These are phyloP conservation scores for Pedetes capensis DNA, from an alignment of 2,113 vertebrate genomes.

Conservation along the genomic window DNA sequence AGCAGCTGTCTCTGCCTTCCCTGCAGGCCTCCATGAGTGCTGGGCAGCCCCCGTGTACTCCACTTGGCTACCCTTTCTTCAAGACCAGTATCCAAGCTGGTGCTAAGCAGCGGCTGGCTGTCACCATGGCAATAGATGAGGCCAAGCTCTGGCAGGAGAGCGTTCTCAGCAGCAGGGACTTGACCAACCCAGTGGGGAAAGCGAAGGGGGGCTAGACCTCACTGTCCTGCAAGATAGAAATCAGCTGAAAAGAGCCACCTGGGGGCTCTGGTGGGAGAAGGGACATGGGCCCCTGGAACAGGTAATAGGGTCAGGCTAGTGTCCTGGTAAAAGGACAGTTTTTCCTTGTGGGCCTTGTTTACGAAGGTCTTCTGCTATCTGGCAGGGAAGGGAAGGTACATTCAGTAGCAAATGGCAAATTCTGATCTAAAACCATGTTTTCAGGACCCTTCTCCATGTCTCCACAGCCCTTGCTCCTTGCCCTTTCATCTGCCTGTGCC, in stretches of 20 bases:
- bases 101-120: slow-evolving; percentile 61
- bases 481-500: background rate
- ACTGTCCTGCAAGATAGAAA: background rate
- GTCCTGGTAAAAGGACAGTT: background rate
- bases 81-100: slow-evolving; percentile 41
- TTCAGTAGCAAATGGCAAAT: background rate
- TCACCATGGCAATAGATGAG: slow-evolving; percentile 65
- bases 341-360: background rate
- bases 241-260: background rate
- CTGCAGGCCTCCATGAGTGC: background rate
- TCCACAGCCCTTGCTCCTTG: background rate
- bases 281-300: background rate
- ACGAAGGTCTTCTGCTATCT: background rate
- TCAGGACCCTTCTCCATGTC: background rate
- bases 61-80: background rate
- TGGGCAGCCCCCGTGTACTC: background rate
- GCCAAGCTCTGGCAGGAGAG: slow-evolving; percentile 26
- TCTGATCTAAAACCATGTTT: background rate
- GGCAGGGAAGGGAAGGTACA: background rate
- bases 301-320: background rate
- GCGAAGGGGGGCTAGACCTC: background rate
- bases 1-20: background rate
- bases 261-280: background rate
- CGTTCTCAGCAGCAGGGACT: slow-evolving; percentile 64
- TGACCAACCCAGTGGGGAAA: slow-evolving; percentile 36